Evolutionary conservation across 2,113 vertebrate genomes (phyloP), one percentile per base, ranked within the genome.

Genomic region (Columba livia): DNA sequence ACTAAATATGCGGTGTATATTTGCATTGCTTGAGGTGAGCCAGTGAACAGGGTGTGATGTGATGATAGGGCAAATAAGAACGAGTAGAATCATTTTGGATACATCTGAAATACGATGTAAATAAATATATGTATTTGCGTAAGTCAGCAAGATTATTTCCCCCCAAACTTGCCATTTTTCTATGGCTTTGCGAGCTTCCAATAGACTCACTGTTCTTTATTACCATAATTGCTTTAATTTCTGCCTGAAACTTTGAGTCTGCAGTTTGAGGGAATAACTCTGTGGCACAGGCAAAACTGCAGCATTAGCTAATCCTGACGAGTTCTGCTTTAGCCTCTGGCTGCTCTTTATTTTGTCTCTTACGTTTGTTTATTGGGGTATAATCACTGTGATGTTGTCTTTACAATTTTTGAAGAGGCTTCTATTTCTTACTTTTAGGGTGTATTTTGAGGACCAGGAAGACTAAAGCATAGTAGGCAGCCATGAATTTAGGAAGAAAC

Each of bases 51-150:
- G 12, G 29, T 28, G n/a, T 73, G 66, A 29, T 57, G 9, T 28
- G 62, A 21, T 53, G 48, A 40, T 29, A 5, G 5, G 40, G 38
- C 14, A 74, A 70, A 79, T 3, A 34, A 58, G 48, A 29, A 57
- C 0, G 6, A 58, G 5, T 5, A 58, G 40, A 44, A 56, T 9
- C 26, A 7, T 48, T 90, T 48, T 75, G 34, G 25, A 29, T 11
- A 11, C 6, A 7, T 54, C 31, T 47, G 47, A 56, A 70, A 20
- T 2, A 1, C 1, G 28, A 3, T 53, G 15, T 11, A 24, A n/a
- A 31, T 34, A 78, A 48, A 70, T 36, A 10, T 5, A 24, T 15
- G 14, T 6, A 6, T 32, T 87, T 61, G 29, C 50, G 51, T 34
- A 54, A 85, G 40, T 53, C 51, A n/a, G 26, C 28, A 19, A 14